Evolutionary conservation across 2,888 invertebrate genomes (phyloP).

Genomic region (Cosmia trapezina): DNA sequence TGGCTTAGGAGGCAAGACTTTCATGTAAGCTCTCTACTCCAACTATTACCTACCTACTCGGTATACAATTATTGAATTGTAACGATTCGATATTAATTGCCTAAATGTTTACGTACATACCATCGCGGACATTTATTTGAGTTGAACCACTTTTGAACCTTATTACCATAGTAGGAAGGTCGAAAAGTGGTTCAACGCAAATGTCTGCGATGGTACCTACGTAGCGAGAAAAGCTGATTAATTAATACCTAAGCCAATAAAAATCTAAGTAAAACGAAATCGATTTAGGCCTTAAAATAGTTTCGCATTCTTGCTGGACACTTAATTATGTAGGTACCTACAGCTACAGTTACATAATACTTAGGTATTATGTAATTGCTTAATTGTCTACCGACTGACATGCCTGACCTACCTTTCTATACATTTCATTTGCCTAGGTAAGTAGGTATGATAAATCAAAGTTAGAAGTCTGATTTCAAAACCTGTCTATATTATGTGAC

Average conservation of each 20-base stretch:
- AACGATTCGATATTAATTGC: neutral
- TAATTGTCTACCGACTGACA: neutral
- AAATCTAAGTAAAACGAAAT: slow-evolving; percentile 7
- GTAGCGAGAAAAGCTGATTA: neutral
- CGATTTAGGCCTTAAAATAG: neutral
- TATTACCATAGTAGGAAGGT: no score
- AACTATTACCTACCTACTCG: neutral
- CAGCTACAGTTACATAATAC: no score
- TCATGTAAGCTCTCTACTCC: slow-evolving; percentile 79
- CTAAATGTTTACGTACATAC: neutral
- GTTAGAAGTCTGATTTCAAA: slow-evolving; percentile 12
- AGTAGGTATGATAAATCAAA: neutral
- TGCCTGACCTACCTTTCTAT: slow-evolving; percentile 1
- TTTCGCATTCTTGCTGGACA: neutral
- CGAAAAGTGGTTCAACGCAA: no score
- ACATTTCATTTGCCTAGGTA: neutral
- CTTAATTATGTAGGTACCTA: neutral
- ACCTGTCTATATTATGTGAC: neutral
- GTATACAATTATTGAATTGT: neutral
- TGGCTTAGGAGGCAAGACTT: slow-evolving; percentile 90
- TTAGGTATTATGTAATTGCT: neutral
- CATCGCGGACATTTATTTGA: no score
- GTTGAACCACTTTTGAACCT: no score
- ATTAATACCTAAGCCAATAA: neutral
- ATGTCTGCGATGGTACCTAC: neutral